phyloP scores from a whole-genome alignment of 2,797 vertebrate species.

The Chaetophractus vellerosus region DNA sequence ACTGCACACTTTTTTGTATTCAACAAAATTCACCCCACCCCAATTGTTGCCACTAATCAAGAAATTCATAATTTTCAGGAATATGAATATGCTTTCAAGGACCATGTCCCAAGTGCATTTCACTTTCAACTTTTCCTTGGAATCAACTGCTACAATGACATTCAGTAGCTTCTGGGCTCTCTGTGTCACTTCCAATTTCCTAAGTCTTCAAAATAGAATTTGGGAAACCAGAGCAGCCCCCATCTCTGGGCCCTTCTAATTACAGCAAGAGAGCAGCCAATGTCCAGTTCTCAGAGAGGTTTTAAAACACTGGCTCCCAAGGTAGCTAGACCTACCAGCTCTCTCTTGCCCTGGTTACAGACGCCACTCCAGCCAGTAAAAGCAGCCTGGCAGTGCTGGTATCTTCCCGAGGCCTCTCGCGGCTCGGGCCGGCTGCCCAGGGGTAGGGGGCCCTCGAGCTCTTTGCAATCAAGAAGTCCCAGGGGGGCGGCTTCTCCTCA shows the following conservation, averaged over 20 bases:
- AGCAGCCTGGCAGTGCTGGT: neutral
- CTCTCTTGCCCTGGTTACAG: neutral
- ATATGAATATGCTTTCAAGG: neutral
- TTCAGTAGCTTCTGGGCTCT: neutral
- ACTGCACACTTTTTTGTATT: neutral
- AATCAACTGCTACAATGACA: neutral
- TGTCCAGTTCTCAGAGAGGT: constrained; percentile 31
- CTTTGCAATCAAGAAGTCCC: neutral
- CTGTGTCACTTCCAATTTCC: neutral
- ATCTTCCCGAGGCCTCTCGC: no score
- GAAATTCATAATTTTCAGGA: constrained; percentile 54
- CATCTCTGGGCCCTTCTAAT: neutral
- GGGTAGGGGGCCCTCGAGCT: neutral
- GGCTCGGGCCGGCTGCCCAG: neutral
- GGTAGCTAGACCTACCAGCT: neutral
- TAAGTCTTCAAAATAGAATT: neutral
- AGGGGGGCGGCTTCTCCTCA: neutral
- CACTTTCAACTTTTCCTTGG: neutral
- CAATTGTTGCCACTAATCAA: constrained; percentile 30
- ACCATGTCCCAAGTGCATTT: neutral
- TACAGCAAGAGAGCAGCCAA: constrained; percentile 49
- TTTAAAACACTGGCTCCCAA: constrained; percentile 26
- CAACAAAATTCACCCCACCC: neutral
- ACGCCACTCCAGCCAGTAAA: neutral
- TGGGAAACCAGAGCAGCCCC: neutral